Evolutionary conservation across 2,888 invertebrate species (phyloP), one percentile per base, ranked within the genome.

Genomic region (Leptogaster cylindrica): DNA sequence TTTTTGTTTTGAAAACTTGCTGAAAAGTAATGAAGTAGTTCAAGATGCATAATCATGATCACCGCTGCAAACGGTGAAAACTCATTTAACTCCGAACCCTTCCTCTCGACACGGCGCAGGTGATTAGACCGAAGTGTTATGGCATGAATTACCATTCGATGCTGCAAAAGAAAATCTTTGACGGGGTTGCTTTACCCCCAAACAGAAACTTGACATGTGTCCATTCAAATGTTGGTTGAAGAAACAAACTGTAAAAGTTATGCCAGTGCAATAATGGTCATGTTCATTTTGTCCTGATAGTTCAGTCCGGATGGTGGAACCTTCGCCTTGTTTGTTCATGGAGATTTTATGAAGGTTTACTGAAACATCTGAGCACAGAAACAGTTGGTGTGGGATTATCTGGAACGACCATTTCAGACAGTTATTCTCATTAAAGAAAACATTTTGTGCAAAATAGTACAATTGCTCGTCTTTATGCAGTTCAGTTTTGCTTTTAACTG

Each of bases 391-490:
- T 31, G 48, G 50, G 50, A 65, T 50, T 50, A 65, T 65, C 50
- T 50, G 8, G 33, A 58, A 66, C 46, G 55, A 46, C 41, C 55
- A 55, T 58, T 58, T 31, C 55, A 66, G 66, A 33, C 55, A 66
- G 33, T 66, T 55, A 55, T 58, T 66, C 46, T 48, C 66, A 55
- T 58, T 55, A 66, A 10, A 46, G 28, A 44, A 44, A 44, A 61
- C 61, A 44, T 44, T 61, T 18, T 44, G 28, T 61, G 36, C 27
- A 27, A 12, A 44, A 27, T 28, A 61, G 27, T 44, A 28, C n/a
- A 44, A 61, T 61, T 61, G 1, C 20, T 44, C 0, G 28, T 12
- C 61, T 41, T 61, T 18, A 12, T 55, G 36, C 55, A 25, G 16
- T n/a, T 27, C 28, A 31, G 8, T 14, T 20, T 8, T 36, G 20